Evolutionary conservation across 53 echinoderm and acorn worm genomes (phyloP).

Genomic region (Holothuria leucospilota): DNA sequence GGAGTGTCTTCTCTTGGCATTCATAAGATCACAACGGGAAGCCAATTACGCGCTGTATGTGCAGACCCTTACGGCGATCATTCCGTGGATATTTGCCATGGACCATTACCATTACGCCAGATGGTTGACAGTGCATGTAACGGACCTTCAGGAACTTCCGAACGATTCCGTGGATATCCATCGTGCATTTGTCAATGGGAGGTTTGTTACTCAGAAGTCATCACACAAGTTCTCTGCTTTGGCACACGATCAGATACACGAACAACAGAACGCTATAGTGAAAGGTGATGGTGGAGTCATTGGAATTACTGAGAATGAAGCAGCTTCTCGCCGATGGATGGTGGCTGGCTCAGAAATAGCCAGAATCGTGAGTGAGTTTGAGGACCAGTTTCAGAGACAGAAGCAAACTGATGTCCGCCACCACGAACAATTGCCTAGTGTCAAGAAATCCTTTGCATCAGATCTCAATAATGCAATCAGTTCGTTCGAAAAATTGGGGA

Average conservation of each 20-base stretch:
- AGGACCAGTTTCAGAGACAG: no score
- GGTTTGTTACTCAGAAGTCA: constrained; percentile 50
- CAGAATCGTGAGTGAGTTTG: no score
- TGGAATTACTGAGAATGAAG: no score
- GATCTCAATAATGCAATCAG: no score
- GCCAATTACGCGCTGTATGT: constrained; percentile 34
- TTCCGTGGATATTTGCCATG: constrained; percentile 54
- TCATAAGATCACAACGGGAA: constrained; percentile 46
- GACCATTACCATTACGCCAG: constrained; percentile 53
- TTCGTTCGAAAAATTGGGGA: no score
- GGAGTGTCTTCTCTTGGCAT: constrained; percentile 15
- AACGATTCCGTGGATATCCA: not conserved
- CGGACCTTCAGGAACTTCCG: constrained; percentile 23
- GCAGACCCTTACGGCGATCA: no score
- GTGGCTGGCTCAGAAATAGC: constrained; percentile 54
- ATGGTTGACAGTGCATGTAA: constrained; percentile 53
- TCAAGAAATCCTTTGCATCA: no score
- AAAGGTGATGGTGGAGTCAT: constrained; percentile 63
- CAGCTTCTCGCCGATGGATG: constrained; percentile 58
- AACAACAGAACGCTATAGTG: constrained; percentile 45
- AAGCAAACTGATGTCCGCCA: no score
- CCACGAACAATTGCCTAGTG: no score
- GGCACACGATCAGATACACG: constrained; percentile 43
- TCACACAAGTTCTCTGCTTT: constrained; percentile 34
- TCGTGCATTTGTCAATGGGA: constrained; percentile 14